phyloP scores from a whole-genome alignment of 2,888 invertebrate genomes.

The Dicycla oo region DNA sequence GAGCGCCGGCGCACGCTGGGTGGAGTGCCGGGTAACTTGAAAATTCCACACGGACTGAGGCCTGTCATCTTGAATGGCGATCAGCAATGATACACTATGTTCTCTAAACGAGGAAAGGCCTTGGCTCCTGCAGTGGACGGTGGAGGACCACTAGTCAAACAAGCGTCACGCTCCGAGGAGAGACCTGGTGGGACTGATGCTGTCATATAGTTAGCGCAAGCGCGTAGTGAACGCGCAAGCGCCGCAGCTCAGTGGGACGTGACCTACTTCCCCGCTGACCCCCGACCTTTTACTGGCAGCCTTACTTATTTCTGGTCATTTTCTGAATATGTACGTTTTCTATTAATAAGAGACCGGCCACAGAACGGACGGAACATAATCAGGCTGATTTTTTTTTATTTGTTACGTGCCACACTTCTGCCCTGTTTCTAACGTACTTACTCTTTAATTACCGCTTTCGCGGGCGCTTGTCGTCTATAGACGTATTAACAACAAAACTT shows the following conservation, averaged over 20 bases:
- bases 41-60: conserved; percentile 14
- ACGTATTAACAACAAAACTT: no score
- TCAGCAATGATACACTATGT: neutral
- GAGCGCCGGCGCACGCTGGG: conserved; percentile 1
- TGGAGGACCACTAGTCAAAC: neutral
- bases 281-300: no score
- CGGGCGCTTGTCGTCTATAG: no score
- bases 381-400: conserved; percentile 1
- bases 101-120: neutral
- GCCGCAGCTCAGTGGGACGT: no score
- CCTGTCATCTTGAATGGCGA: neutral
- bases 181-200: no score
- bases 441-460: no score
- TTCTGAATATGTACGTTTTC: neutral
- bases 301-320: neutral
- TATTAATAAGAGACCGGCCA: neutral
- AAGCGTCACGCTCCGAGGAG: neutral
- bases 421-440: neutral
- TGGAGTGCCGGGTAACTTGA: conserved; percentile 36
- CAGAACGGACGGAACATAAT: neutral
- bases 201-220: no score
- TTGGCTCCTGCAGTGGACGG: neutral
- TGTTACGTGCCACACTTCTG: no score
- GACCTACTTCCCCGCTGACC: no score
- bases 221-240: no score